Conservation (phyloP, 2,797 vertebrate genomes). For the Eupleurogrammus muticus region DNA sequence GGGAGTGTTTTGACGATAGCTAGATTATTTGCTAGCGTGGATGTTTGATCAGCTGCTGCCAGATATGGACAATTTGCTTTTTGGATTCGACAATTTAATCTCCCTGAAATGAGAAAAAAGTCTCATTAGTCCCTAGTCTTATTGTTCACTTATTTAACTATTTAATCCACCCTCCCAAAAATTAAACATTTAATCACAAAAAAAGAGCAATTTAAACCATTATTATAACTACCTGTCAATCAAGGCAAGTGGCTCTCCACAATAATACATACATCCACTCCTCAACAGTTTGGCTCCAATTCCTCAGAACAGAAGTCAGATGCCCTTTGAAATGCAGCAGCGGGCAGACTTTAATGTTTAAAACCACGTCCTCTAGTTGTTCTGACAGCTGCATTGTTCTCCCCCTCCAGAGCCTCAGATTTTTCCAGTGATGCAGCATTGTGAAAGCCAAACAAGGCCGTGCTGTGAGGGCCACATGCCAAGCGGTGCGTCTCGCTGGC, state of each 20-base stretch:
- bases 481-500: constrained; percentile 65
- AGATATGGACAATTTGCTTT: constrained; percentile 33
- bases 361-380: constrained; percentile 33
- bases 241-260: too few species aligned
- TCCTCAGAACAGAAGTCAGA: too few species aligned
- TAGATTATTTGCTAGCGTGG: constrained; percentile 13
- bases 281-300: too few species aligned
- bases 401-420: constrained; percentile 39
- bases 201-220: too few species aligned
- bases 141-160: too few species aligned
- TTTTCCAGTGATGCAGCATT: constrained; percentile 69
- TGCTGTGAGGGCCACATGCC: constrained; percentile 67
- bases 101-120: too few species aligned
- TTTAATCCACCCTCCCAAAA: too few species aligned
- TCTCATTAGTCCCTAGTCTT: too few species aligned
- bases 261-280: too few species aligned
- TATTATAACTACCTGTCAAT: too few species aligned
- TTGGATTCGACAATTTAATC: constrained; percentile 1
- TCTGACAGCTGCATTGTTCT: constrained; percentile 46
- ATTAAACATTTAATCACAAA: too few species aligned
- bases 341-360: not conserved
- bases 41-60: constrained; percentile 24
- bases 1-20: constrained; percentile 24
- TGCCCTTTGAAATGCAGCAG: too few species aligned
- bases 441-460: constrained; percentile 58